Evolutionary conservation across 2,797 vertebrate species (phyloP).

Genomic region (Crypturellus tataupa): DNA sequence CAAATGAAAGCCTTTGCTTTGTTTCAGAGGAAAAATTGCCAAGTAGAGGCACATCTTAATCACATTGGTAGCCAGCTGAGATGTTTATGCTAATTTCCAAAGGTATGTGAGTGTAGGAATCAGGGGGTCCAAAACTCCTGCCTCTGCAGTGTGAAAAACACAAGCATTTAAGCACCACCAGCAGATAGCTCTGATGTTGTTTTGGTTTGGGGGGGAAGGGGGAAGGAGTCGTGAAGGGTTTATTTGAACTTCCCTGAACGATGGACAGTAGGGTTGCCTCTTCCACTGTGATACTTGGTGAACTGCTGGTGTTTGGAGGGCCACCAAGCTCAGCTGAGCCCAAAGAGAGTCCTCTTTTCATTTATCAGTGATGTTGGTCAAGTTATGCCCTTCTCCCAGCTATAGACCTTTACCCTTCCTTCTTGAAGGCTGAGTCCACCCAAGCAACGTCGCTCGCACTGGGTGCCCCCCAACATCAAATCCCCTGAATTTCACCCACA

Average conservation of each 20-base stretch:
- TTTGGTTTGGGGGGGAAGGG: neutral
- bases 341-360: neutral
- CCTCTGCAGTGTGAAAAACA: conserved; percentile 52
- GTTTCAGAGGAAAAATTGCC: conserved; percentile 65
- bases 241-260: conserved; percentile 3
- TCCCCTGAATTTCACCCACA: neutral
- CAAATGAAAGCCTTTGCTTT: conserved; percentile 61
- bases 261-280: neutral
- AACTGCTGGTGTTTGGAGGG: neutral
- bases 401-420: neutral
- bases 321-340: neutral
- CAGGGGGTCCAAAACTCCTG: conserved; percentile 55
- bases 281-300: neutral
- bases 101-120: conserved; percentile 51
- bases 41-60: conserved; percentile 61
- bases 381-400: neutral
- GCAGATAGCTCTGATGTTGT: conserved; percentile 44
- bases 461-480: neutral
- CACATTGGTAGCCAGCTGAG: conserved; percentile 54
- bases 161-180: neutral
- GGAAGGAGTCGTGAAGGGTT: rapidly evolving
- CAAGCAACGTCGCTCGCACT: neutral
- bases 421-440: neutral
- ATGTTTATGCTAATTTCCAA: conserved; percentile 66
- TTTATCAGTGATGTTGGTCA: neutral